Conservation (phyloP, 2,797 vertebrate species). For the Anguilla obscura region DNA sequence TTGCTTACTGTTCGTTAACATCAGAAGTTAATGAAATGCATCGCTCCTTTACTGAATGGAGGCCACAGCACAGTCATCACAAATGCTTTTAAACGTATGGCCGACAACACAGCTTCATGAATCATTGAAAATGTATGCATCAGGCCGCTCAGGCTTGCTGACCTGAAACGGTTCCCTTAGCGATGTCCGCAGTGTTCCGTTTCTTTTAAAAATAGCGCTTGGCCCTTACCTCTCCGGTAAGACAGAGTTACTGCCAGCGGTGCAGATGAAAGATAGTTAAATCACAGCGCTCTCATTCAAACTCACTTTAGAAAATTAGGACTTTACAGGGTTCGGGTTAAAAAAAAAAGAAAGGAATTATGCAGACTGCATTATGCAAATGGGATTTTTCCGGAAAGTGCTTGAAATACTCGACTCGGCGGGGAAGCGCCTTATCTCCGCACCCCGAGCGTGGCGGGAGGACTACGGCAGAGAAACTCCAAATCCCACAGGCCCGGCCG, state of each 20-base stretch:
- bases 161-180: not conserved
- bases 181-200: not conserved
- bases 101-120: not conserved
- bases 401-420: constrained; percentile 29
- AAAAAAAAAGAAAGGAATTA: not conserved
- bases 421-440: constrained; percentile 21
- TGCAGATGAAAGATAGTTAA: constrained; percentile 18
- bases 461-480: no score
- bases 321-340: not conserved
- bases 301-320: constrained; percentile 25
- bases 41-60: not conserved
- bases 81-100: constrained; percentile 9
- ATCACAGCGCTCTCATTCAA: constrained; percentile 17
- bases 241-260: not conserved
- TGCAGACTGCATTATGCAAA: constrained; percentile 32
- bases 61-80: not conserved
- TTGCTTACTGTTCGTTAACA: not conserved
- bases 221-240: not conserved
- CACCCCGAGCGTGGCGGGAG: not conserved
- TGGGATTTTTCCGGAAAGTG: not conserved
- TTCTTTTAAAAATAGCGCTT: not conserved
- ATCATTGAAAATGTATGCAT: not conserved
- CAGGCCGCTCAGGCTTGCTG: not conserved
- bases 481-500: constrained; percentile 18
- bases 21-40: not conserved